Conservation (phyloP, 2,797 vertebrate species). For the Lutjanus campechanus region DNA sequence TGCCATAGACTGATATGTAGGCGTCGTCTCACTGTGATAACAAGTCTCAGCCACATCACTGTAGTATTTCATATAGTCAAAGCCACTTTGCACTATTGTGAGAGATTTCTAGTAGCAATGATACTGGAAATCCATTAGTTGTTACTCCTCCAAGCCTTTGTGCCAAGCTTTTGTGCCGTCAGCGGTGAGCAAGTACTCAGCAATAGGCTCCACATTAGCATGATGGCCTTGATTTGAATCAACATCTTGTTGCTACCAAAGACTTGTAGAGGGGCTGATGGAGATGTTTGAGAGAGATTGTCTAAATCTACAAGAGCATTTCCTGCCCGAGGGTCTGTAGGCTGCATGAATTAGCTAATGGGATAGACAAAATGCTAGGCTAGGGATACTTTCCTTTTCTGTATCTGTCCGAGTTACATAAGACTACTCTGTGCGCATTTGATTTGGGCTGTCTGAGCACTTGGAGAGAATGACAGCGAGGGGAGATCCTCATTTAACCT, state of each 20-base stretch:
- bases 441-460: conserved; percentile 52
- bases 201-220: conserved; percentile 32
- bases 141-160: conserved; percentile 38
- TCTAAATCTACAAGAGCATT: conserved; percentile 45
- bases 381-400: conserved; percentile 47
- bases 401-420: conserved; percentile 63
- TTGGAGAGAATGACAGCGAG: conserved; percentile 47
- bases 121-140: conserved; percentile 47
- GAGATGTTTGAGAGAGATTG: conserved; percentile 48
- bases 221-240: conserved; percentile 45
- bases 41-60: conserved; percentile 24
- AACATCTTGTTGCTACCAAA: conserved; percentile 36
- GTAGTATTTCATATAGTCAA: conserved; percentile 29
- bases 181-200: conserved; percentile 23
- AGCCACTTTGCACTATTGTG: conserved; percentile 37
- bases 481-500: conserved; percentile 77
- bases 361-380: conserved; percentile 40
- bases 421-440: conserved; percentile 50
- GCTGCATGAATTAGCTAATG: conserved; percentile 59
- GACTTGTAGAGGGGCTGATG: conserved; percentile 25
- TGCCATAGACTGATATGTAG: conserved; percentile 1
- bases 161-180: conserved; percentile 35
- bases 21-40: conserved; percentile 3
- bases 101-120: conserved; percentile 33
- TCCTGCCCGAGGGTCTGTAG: conserved; percentile 30